A percentile compares a stretch with the other conserved stretches of the same genome.
These are phyloP conservation scores for Zaprionus lineosus DNA, from an alignment of 2,888 invertebrate species.

Conservation along the genomic window DNA sequence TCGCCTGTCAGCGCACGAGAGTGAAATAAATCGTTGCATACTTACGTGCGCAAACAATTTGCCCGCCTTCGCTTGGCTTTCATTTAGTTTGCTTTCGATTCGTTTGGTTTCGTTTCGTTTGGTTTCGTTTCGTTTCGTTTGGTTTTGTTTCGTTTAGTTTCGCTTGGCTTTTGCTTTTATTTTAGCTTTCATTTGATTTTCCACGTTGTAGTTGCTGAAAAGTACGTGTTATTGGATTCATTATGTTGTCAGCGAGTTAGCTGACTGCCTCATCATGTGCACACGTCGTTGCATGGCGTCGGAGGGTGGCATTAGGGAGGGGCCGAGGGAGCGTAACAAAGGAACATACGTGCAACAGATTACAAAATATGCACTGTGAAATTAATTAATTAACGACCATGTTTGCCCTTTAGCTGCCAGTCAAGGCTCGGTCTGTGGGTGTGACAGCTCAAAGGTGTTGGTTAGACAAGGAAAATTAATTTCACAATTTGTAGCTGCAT, in stretches of 20 bases:
- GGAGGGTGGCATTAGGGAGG: not conserved
- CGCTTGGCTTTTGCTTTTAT: slow-evolving; percentile 11
- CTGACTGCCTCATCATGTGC: slow-evolving; percentile 1
- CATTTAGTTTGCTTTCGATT: no score
- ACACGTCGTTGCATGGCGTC: no score
- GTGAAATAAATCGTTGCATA: slow-evolving; percentile 72
- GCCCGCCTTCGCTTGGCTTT: slow-evolving; percentile 4
- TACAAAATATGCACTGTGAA: slow-evolving; percentile 49
- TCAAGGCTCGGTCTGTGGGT: slow-evolving; percentile 12
- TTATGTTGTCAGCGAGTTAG: slow-evolving; percentile 60
- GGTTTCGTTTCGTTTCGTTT: slow-evolving; percentile 3
- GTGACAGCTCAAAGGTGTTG: no score
- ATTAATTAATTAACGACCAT: slow-evolving; percentile 64
- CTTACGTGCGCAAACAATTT: slow-evolving; percentile 66
- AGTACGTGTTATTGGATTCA: slow-evolving; percentile 73
- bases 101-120: slow-evolving; percentile 2
- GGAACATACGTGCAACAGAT: slow-evolving; percentile 33
- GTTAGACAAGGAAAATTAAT: no score
- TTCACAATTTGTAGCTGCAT: no score
- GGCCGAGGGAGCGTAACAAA: slow-evolving; percentile 4
- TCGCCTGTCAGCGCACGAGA: slow-evolving; percentile 40
- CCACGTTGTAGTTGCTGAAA: slow-evolving; percentile 32
- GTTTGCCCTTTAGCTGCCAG: slow-evolving; percentile 43
- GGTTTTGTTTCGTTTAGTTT: not conserved
- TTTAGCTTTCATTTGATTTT: slow-evolving; percentile 30